Evolutionary conservation across 1,140 invertebrate species (phyloP).

Genomic region (Drosophila sulfurigaster): DNA sequence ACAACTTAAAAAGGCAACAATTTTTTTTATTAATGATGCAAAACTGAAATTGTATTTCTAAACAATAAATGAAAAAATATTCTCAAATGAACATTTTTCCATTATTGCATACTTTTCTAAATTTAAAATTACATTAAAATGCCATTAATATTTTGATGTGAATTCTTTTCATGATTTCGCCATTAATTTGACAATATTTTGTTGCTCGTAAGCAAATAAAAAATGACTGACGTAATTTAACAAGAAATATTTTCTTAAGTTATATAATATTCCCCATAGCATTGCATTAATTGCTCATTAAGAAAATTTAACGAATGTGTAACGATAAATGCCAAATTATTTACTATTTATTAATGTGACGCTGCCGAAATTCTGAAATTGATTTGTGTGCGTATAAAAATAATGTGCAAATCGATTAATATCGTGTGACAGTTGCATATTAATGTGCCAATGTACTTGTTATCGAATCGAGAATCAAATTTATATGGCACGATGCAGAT

Average conservation of each 20-base stretch:
- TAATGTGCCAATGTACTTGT: slow-evolving; percentile 21
- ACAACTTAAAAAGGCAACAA: too few relatives aligned
- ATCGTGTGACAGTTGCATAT: slow-evolving; percentile 21
- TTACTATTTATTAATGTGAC: background rate
- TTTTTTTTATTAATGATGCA: too few relatives aligned
- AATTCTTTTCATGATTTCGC: background rate
- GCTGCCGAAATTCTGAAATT: slow-evolving; percentile 2
- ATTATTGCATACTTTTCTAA: too few relatives aligned
- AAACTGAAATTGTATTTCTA: too few relatives aligned
- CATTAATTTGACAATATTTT: background rate
- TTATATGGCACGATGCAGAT: slow-evolving; percentile 19
- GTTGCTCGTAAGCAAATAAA: background rate
- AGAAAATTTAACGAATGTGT: background rate
- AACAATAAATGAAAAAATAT: too few relatives aligned
- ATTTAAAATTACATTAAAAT: background rate
- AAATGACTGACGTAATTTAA: background rate
- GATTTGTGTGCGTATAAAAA: slow-evolving; percentile 8
- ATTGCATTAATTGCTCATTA: slow-evolving; percentile 4
- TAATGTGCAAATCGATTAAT: slow-evolving; percentile 22
- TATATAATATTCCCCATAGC: background rate
- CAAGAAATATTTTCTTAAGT: background rate
- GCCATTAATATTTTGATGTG: background rate
- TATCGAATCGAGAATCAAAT: slow-evolving; percentile 34
- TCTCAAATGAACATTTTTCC: too few relatives aligned
- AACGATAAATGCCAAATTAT: background rate